Base-by-base conservation (phyloP, 2,888 invertebrate genomes). In the Oxystoma pomonae region DNA sequence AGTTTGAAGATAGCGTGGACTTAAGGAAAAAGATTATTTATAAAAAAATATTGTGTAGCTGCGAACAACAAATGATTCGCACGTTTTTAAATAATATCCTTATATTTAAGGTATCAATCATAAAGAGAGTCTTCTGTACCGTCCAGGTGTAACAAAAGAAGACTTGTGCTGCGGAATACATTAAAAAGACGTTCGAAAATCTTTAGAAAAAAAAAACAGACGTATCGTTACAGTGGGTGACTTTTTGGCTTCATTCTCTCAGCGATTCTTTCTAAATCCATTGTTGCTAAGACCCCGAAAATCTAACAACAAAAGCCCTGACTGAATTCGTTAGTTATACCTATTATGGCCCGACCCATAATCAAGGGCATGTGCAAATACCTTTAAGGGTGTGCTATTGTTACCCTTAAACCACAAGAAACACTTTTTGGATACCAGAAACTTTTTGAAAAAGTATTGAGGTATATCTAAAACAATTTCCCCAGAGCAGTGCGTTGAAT, bases 301-400 rank as follows among this genome's bases (percentile, higher is more conserved):
- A 67, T 67, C 20, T 20, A n/a, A 20, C 20, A 20, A 65, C 64
- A 67, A 67, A 50, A 50, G 65, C 62, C 67, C 35, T 55, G 57
- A 65, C 57, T 65, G 65, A 67, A 67, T 67, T 64, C 65, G 67
- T 67, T 67, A 65, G 67, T 67, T 65, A 67, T 64, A 59, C 64
- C 67, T 53, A 67, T 67, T 67, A 67, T 67, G 61, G 60, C 58
- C 65, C 63, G 65, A 56, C 57, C 63, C 63, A 67, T 35, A 67
- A 67, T 64, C 65, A 67, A 65, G 65, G 67, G 67, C 67, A 67
- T 67, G 67, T 67, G 67, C 67, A 65, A 67, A 66, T 62, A 51
- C 59, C 59, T 35, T 35, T 35, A 35, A 35, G 35, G 12, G 61
- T 60, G 62, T 7, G 58, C 61, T 60, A 60, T 67, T 67, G 64